Conservation (phyloP, 2,888 invertebrate genomes). For the Creontiades dilutus region DNA sequence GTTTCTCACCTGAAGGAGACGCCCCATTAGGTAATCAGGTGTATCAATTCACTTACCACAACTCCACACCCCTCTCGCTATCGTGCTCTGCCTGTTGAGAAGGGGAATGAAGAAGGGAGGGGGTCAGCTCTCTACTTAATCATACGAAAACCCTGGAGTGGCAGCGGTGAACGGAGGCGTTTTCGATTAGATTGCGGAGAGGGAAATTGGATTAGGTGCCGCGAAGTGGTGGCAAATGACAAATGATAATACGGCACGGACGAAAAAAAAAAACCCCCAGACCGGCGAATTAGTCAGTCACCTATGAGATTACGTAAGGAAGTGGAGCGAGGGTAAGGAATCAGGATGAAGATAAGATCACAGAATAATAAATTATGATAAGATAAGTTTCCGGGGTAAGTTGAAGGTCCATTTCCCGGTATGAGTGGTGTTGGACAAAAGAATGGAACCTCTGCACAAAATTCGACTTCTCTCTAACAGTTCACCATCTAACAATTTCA, state of each 20-base stretch:
- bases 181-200: slow-evolving; percentile 15
- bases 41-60: slow-evolving; percentile 39
- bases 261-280: not conserved
- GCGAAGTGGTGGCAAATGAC: slow-evolving; percentile 37
- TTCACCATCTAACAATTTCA: too few relatives aligned
- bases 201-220: slow-evolving; percentile 19
- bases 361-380: too few relatives aligned
- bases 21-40: slow-evolving; percentile 16
- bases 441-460: too few relatives aligned
- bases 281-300: not conserved
- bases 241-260: slow-evolving; percentile 3
- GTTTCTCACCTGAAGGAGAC: not conserved
- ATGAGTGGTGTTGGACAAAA: too few relatives aligned
- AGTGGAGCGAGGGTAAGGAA: not conserved
- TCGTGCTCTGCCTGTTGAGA: not conserved
- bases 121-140: slow-evolving; percentile 55
- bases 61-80: not conserved
- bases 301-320: not conserved
- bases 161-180: slow-evolving; percentile 18
- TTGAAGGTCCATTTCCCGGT: too few relatives aligned
- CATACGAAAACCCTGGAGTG: slow-evolving; percentile 49
- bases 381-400: too few relatives aligned
- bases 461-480: too few relatives aligned
- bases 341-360: too few relatives aligned
- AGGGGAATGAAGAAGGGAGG: not conserved